Conservation (phyloP, 2,113 vertebrate species). For the Corythoichthys haematopterus region DNA sequence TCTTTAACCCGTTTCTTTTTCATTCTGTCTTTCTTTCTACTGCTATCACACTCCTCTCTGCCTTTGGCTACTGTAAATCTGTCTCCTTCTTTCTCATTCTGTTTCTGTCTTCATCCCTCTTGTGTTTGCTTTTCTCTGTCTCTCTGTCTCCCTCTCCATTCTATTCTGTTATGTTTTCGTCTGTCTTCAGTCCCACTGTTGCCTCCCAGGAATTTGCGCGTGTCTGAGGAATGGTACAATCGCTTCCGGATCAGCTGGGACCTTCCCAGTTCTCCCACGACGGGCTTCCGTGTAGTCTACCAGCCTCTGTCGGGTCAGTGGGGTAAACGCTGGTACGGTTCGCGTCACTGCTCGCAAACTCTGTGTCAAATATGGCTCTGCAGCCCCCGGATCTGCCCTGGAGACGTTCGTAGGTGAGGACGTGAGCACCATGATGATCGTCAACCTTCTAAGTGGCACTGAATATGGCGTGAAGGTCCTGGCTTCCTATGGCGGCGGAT, state of each 20-base stretch:
- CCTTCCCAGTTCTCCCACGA: slow-evolving; percentile 77
- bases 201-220: slow-evolving; percentile 81
- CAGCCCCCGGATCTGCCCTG: slow-evolving; percentile 83
- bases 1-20: not conserved
- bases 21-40: not conserved
- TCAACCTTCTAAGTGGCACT: slow-evolving; percentile 88
- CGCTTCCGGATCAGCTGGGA: slow-evolving; percentile 92
- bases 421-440: slow-evolving; percentile 87
- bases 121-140: slow-evolving; percentile 47
- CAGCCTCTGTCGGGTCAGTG: slow-evolving; percentile 80
- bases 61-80: not conserved
- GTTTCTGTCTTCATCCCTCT: not conserved
- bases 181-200: slow-evolving; percentile 77
- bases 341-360: not conserved
- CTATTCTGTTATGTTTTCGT: slow-evolving; percentile 50
- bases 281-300: slow-evolving; percentile 93
- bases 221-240: slow-evolving; percentile 97
- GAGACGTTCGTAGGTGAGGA: slow-evolving; percentile 95
- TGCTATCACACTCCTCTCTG: not conserved
- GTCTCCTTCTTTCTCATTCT: not conserved
- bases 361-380: not conserved
- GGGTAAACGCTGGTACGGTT: too few species aligned
- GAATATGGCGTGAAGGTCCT: slow-evolving; percentile 92
- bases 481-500: slow-evolving; percentile 87
- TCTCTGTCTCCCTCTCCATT: slow-evolving; percentile 12